These are phyloP conservation scores for Chrysolina oricalcia DNA, from an alignment of 2,888 invertebrate genomes.

Conservation along the genomic window DNA sequence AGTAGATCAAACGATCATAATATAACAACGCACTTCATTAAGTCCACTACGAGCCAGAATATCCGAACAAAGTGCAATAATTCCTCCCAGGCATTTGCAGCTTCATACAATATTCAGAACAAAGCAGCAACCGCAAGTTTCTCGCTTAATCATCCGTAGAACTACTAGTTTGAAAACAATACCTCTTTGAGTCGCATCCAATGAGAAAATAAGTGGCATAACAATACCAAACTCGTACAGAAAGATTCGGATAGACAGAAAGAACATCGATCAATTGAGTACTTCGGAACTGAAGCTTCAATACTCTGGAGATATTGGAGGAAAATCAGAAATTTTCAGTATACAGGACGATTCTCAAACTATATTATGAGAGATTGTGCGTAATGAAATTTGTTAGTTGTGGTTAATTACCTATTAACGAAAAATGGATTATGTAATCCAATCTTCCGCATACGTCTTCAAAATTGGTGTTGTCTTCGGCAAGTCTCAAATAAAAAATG, in stretches of 20 bases:
- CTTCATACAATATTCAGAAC: not conserved
- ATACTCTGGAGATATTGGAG: not conserved
- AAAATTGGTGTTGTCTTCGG: too few species aligned
- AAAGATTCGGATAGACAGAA: slow-evolving; percentile 38
- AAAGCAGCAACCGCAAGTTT: slow-evolving; percentile 8
- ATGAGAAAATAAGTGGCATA: slow-evolving; percentile 20
- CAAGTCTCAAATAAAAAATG: too few species aligned
- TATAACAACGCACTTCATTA: not conserved
- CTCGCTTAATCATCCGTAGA: slow-evolving; percentile 10
- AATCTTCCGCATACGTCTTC: too few species aligned
- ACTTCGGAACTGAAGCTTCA: not conserved
- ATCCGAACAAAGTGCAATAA: not conserved
- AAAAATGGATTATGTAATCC: too few species aligned
- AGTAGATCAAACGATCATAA: not conserved
- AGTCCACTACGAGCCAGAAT: not conserved
- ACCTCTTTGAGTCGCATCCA: slow-evolving; percentile 27
- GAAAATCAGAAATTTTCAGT: not conserved
- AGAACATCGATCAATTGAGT: not conserved
- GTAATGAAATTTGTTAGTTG: too few species aligned
- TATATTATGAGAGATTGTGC: too few species aligned
- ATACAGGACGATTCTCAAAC: too few species aligned
- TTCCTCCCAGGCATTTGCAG: not conserved
- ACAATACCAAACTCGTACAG: slow-evolving; percentile 20
- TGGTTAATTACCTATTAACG: too few species aligned
- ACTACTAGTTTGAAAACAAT: slow-evolving; percentile 32